Percentiles rank a stretch among this genome's conserved stretches.
phyloP scores from a whole-genome alignment of 2,797 vertebrate species.

The Serranus cabrilla region DNA sequence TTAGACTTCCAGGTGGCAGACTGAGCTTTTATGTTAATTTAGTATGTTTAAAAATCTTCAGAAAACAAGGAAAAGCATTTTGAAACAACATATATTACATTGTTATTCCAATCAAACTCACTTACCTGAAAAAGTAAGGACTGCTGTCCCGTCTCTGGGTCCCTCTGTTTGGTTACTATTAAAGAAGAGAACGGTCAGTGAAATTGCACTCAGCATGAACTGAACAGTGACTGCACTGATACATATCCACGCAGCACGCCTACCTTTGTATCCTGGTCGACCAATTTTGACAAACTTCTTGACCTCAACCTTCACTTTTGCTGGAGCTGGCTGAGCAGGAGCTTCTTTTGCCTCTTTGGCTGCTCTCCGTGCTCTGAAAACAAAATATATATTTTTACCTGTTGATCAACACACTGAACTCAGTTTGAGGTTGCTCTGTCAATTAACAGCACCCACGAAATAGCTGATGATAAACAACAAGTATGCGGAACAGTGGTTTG shows the following conservation, averaged over 20 bases:
- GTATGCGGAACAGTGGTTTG: background rate
- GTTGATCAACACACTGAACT: background rate
- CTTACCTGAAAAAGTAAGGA: conserved; percentile 97
- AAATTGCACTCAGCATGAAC: background rate
- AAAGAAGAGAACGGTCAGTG: conserved; percentile 31
- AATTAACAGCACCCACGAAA: background rate
- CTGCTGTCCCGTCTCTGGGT: conserved; percentile 94
- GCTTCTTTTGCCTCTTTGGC: conserved; percentile 99
- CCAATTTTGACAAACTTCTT: conserved; percentile 99
- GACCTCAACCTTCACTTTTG: conserved; percentile 98
- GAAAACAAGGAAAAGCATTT: background rate
- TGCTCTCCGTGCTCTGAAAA: conserved; percentile 91
- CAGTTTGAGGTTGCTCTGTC: background rate
- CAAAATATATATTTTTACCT: background rate
- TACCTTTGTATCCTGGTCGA: conserved; percentile 97
- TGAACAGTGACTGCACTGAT: background rate
- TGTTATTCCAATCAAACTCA: background rate
- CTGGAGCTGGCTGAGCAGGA: conserved; percentile 95
- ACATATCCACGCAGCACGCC: background rate
- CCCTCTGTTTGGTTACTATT: conserved; percentile 96
- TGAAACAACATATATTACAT: background rate
- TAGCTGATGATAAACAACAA: background rate
- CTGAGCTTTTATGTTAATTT: background rate
- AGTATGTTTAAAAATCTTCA: background rate
- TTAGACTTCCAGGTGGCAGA: too few relatives aligned